Conservation (phyloP, 1,140 invertebrate species). For the Rhopalosiphum maidis region DNA sequence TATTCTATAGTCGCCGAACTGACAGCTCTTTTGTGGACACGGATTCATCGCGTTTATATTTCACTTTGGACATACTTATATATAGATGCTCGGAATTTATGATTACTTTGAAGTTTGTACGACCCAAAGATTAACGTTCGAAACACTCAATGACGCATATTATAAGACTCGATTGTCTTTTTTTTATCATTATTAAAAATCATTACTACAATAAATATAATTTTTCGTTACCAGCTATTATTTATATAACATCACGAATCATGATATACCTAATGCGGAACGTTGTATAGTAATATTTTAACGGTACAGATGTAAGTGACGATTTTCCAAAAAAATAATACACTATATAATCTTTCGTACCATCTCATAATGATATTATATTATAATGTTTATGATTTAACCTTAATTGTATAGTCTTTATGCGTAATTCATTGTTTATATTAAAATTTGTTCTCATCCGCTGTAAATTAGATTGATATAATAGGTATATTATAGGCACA, state of each 20-base stretch:
- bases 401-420: neutral
- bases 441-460: neutral
- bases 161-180: neutral
- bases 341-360: neutral
- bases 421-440: neutral
- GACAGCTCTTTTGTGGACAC: slow-evolving; percentile 16
- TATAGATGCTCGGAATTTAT: neutral
- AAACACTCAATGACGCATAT: neutral
- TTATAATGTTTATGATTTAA: slow-evolving; percentile 6
- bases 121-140: neutral
- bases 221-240: neutral
- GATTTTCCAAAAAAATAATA: neutral
- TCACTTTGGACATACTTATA: neutral
- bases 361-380: neutral
- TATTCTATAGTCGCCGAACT: neutral
- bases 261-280: neutral
- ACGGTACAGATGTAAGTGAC: neutral
- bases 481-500: too few species aligned
- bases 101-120: neutral
- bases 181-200: slow-evolving; percentile 6
- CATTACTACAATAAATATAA: neutral
- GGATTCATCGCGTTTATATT: slow-evolving; percentile 10
- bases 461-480: neutral
- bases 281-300: neutral
- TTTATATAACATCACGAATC: neutral